phyloP scores from a whole-genome alignment of 2,888 invertebrate genomes.

The Synanthedon andrenaeformis region DNA sequence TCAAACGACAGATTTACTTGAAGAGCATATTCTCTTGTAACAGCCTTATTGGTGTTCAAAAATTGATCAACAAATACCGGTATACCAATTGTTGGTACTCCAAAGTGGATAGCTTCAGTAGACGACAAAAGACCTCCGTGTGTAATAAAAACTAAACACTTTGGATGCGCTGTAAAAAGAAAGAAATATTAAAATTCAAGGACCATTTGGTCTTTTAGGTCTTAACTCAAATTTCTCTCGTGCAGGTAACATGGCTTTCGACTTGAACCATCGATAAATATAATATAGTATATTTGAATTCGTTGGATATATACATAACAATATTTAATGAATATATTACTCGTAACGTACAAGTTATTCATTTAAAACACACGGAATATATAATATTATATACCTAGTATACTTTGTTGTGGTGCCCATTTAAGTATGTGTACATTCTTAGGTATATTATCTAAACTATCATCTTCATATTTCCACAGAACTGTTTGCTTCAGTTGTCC shows the following conservation, averaged over 20 bases:
- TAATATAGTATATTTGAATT: too few species aligned
- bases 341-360: too few species aligned
- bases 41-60: conserved; percentile 34
- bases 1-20: conserved; percentile 24
- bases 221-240: too few species aligned
- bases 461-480: conserved; percentile 47
- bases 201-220: too few species aligned
- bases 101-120: conserved; percentile 42
- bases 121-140: conserved; percentile 49
- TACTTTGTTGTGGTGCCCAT: conserved; percentile 52
- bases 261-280: too few species aligned
- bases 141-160: conserved; percentile 38
- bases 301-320: too few species aligned
- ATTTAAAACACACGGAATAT: background rate
- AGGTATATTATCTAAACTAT: conserved; percentile 25
- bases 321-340: too few species aligned
- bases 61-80: conserved; percentile 41
- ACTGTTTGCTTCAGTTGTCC: conserved; percentile 36
- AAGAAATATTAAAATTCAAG: too few species aligned
- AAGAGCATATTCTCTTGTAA: conserved; percentile 33
- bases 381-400: conserved; percentile 27
- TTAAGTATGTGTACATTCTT: conserved; percentile 37
- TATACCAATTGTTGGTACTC: conserved; percentile 46
- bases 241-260: too few species aligned
- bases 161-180: conserved; percentile 13